Evolutionary conservation across 1,140 invertebrate genomes (phyloP).

Genomic region (Diabrotica undecimpunctata): DNA sequence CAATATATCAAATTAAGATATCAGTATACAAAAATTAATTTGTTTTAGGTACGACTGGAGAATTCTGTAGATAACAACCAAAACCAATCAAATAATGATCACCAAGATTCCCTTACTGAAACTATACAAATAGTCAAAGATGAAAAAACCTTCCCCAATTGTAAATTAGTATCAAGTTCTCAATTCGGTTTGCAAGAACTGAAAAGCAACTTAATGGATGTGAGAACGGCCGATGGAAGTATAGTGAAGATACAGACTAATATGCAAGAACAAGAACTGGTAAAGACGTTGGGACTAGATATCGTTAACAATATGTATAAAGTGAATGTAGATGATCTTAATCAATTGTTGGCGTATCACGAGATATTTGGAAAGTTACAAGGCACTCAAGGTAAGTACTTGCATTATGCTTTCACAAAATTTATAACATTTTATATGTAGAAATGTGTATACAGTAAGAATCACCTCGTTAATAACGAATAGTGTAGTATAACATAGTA

Average conservation of each 20-base stretch:
- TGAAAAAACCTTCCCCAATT: slow-evolving; percentile 44
- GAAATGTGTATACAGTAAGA: too few species aligned
- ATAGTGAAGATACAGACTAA: slow-evolving; percentile 70
- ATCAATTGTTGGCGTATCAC: slow-evolving; percentile 77
- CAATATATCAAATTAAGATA: too few species aligned
- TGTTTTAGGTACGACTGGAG: slow-evolving; percentile 35
- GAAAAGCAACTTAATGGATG: slow-evolving; percentile 61
- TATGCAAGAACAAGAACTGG: slow-evolving; percentile 61
- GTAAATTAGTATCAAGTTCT: slow-evolving; percentile 38
- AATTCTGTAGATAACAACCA: slow-evolving; percentile 36
- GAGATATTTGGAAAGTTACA: slow-evolving; percentile 83
- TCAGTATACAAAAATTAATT: not conserved
- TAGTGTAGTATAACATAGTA: too few species aligned
- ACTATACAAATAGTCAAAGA: slow-evolving; percentile 45
- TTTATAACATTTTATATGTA: too few species aligned
- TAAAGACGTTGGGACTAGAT: slow-evolving; percentile 64
- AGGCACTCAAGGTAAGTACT: slow-evolving; percentile 51
- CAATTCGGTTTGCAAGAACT: slow-evolving; percentile 47
- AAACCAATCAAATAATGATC: slow-evolving; percentile 31
- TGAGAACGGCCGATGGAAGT: slow-evolving; percentile 62
- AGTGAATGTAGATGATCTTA: slow-evolving; percentile 79
- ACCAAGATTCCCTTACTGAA: slow-evolving; percentile 29
- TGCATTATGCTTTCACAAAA: not conserved
- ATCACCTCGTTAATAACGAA: too few species aligned
- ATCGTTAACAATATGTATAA: slow-evolving; percentile 74